Evolutionary conservation across 2,888 invertebrate species (phyloP), one percentile per base, ranked within the genome.

Genomic region (Oscheius sp.): DNA sequence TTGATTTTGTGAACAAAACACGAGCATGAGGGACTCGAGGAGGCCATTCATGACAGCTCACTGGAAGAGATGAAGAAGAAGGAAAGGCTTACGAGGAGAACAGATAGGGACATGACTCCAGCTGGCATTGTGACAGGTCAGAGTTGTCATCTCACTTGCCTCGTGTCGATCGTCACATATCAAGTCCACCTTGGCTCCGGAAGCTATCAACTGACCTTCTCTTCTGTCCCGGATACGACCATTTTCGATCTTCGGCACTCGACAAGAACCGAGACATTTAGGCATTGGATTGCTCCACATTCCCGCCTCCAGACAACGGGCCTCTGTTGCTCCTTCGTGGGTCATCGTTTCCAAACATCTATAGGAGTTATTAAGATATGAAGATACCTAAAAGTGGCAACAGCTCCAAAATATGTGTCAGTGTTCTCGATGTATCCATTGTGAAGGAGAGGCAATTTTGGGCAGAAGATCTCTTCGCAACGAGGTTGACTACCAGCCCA

Each of bases 381-480:
- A 59, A 24, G 28, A 41, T 9, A 76, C 76, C 76, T 69, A 54
- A 79, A 79, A 26, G 73, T 71, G 0, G 74, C 73, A 3, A 69
- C 67, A 0, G 94, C 93, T 0, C 95, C 95, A 49, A 32, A 67
- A 94, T 89, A 0, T 93, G 94, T 2, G 94, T 95, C 28, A 94
- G 94, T 47, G 87, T 89, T 89, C 73, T 90, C 89, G 51, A 90
- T 90, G 92, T 95, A 96, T 2, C 98, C 97, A 86, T 98, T 96
- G 90, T 93, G 94, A 8, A 98, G 90, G 54, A 92, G 91, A 1
- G 94, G 95, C 0, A 96, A 94, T 82, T 92, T 91, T 0, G 95
- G 94, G 88, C 97, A 98, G 89, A 96, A 94, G 84, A 98, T 95
- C 90, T 96, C 97, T 91, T 94, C 94, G 87, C 97, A 97, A 78